These are phyloP conservation scores for Rhea pennata DNA, from an alignment of 2,113 vertebrate species.

Conservation along the genomic window DNA sequence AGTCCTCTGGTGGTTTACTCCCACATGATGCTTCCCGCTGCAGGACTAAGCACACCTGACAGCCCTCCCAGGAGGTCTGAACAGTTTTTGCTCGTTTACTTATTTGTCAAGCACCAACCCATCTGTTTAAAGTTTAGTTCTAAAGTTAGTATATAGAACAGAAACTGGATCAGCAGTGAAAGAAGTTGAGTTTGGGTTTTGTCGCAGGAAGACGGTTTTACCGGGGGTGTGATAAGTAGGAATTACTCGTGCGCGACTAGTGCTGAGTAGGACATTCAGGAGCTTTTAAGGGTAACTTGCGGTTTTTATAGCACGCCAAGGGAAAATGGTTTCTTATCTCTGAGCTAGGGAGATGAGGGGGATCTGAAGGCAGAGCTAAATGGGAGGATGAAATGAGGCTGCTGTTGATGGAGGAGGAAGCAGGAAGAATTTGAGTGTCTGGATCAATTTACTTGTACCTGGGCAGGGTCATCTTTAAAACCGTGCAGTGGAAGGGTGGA, in stretches of 20 bases:
- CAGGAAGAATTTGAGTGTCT: neutral
- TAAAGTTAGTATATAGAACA: neutral
- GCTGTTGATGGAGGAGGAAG: neutral
- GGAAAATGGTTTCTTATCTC: neutral
- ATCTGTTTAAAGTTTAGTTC: neutral
- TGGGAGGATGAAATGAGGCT: neutral
- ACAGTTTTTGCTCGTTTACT: neutral
- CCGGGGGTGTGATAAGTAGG: neutral
- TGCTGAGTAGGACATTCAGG: neutral
- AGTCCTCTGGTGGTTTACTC: neutral
- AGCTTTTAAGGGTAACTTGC: neutral
- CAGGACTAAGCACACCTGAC: neutral
- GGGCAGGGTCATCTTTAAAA: neutral
- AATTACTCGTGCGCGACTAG: neutral
- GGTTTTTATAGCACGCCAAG: neutral
- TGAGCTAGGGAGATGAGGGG: neutral
- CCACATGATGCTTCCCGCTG: rapidly evolving
- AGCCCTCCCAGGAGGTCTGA: neutral
- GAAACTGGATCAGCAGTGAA: neutral
- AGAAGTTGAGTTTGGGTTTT: neutral
- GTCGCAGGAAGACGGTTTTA: neutral
- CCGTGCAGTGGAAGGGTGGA: neutral
- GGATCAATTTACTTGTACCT: neutral
- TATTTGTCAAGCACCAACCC: neutral
- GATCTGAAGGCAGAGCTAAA: neutral